These are phyloP conservation scores for Tringa solitaria DNA, from an alignment of 2,113 vertebrate genomes.

Conservation along the genomic window DNA sequence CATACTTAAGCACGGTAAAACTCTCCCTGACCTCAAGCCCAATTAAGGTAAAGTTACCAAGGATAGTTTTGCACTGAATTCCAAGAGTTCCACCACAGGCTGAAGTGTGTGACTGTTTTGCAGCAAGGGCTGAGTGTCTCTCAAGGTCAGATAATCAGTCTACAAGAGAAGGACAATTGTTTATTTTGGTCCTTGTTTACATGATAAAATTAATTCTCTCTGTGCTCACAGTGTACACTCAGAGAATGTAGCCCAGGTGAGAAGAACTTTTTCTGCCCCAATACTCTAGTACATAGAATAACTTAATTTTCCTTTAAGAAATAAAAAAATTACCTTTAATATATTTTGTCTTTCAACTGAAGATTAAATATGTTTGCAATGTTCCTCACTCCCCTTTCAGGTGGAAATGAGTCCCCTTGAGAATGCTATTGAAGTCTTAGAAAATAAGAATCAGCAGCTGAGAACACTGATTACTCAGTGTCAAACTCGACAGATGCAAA, in stretches of 20 bases:
- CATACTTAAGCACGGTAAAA: not conserved
- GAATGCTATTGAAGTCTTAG: slow-evolving; percentile 96
- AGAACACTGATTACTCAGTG: slow-evolving; percentile 94
- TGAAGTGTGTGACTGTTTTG: not conserved
- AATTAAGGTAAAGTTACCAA: not conserved
- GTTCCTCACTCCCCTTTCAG: slow-evolving; percentile 65
- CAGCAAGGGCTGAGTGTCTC: not conserved
- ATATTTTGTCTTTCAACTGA: not conserved
- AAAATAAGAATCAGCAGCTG: slow-evolving; percentile 96
- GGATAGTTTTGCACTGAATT: not conserved
- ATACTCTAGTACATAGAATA: not conserved
- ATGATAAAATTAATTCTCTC: not conserved
- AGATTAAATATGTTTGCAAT: not conserved
- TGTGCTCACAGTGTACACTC: not conserved
- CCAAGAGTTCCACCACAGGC: not conserved
- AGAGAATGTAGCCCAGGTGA: not conserved
- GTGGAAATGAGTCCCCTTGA: slow-evolving; percentile 98
- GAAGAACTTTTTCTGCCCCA: not conserved
- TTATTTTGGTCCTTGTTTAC: not conserved
- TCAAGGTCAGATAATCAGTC: not conserved
- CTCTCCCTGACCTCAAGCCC: not conserved
- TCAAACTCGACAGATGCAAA: slow-evolving; percentile 95
- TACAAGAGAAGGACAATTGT: not conserved
- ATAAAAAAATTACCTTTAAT: not conserved
- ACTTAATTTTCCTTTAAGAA: not conserved